Base-by-base conservation (phyloP, 2,888 invertebrate genomes). In the Nomada lathburiana region DNA sequence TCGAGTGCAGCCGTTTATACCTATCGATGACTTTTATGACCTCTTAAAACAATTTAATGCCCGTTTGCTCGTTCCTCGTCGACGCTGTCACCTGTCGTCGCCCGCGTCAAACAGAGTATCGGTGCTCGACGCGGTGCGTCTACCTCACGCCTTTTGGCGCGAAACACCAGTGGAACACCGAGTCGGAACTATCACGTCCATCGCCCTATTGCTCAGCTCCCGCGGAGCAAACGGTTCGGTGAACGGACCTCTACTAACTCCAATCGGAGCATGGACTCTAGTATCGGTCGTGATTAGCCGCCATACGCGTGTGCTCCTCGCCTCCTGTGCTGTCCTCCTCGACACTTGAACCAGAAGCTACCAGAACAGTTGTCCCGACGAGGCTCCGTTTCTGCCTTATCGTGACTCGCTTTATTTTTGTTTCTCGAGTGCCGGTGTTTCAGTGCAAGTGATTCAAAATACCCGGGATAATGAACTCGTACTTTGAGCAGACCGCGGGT, bases 401-500 rank as follows among this genome's bases (percentile, higher is more conserved):
- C 16, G 72, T 47, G 10, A 18, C 36, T 13, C 69, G 52, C 4
- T 36, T 2, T 62, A 10, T 36, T 52, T 55, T 75, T 18, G 59
- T 86, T 86, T 86, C 83, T 86, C 80, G 76, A 88, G 92, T 92
- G 90, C 78, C 82, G 88, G 90, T 92, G 92, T 91, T 90, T 87
- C 71, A 90, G 92, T 92, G 92, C 86, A 90, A 88, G 90, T 90
- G 90, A 88, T 90, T 73, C 91, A 92, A 89, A 80, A 92, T 92
- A 92, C 89, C 89, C 87, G 92, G 91, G 87, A 96, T 94, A 94
- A 98, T 98, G 98, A 98, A 98, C 97, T 98, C 98, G 94, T 98
- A 98, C 94, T 98, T 98, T 94, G 98, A 98, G 95, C 98, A 98
- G 95, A 97, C 97, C 94, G 91, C 93, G 82, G 92, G 93, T 89